These are phyloP conservation scores for Oreochromis niloticus DNA, from an alignment of 2,113 vertebrate species.

Conservation along the genomic window DNA sequence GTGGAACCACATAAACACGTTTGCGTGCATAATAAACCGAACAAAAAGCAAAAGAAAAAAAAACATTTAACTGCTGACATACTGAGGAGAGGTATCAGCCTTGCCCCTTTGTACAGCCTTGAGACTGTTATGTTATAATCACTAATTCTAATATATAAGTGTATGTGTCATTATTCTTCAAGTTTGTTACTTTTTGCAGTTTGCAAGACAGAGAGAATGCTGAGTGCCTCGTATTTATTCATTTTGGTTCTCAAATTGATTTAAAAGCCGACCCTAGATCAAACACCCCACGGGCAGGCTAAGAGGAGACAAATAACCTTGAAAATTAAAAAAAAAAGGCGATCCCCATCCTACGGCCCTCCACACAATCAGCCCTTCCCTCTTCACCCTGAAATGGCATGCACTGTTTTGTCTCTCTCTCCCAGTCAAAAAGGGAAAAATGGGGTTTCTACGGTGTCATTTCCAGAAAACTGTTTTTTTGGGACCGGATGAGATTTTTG, in stretches of 20 bases:
- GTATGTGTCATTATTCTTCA: conserved; percentile 73
- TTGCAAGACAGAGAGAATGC: conserved; percentile 77
- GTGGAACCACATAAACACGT: conserved; percentile 8
- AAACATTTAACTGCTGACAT: conserved; percentile 32
- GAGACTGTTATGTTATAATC: conserved; percentile 79
- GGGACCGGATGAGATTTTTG: conserved; percentile 66
- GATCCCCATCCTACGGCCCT: not conserved
- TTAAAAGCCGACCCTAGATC: not conserved
- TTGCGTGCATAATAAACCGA: conserved; percentile 3
- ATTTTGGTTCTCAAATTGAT: conserved; percentile 48
- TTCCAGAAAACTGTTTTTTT: conserved; percentile 45
- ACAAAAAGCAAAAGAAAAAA: not conserved
- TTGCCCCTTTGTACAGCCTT: conserved; percentile 71
- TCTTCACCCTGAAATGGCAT: conserved; percentile 64
- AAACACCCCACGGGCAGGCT: conserved; percentile 15
- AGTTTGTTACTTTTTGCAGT: conserved; percentile 73
- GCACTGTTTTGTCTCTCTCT: conserved; percentile 63
- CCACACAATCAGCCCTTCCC: not conserved
- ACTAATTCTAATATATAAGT: conserved; percentile 74
- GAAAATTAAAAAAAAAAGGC: not conserved
- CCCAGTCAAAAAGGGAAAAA: conserved; percentile 26
- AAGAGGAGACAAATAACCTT: conserved; percentile 16
- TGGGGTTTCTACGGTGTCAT: conserved; percentile 55
- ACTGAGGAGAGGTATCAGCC: conserved; percentile 59
- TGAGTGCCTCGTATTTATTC: conserved; percentile 73